Evolutionary conservation across 1,140 invertebrate species (phyloP), one percentile per base, ranked within the genome.

Genomic region (Atta cephalotes): DNA sequence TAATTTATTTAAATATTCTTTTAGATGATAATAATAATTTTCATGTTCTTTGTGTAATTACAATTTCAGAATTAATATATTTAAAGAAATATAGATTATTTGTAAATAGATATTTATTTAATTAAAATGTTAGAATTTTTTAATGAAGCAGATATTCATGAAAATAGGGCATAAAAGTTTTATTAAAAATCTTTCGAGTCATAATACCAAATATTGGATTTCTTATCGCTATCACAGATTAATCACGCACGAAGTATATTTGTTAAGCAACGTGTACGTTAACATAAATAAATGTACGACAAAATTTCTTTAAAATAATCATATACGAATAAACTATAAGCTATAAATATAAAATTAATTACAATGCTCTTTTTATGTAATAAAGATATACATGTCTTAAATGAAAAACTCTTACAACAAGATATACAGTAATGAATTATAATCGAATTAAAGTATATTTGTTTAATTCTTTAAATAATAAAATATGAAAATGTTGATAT

Each of bases 151-250:
- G 10, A 5, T 35, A 56, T 74, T 21, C 3, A 31, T 4, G n/a
- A 53, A 68, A 31, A 2, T 68, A 2, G 2, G 21, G 21, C 12
- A 71, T 58, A 35, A 82, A 72, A 3, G 21, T 60, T 60, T 82
- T 82, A 84, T 76, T 74, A 84, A 58, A 84, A 60, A 84, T 60
- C 56, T 28, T 49, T 60, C 7, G 0, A 35, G 14, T 35, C 5
- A 45, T 45, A 39, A 14, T 81, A 25, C 21, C n/a, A 82, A 82
- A 82, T 84, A 60, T 81, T 71, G 71, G 49, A 49, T 86, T 76
- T 85, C 56, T 87, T 90, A 89, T 28, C 18, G n/a, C 87, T 90
- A 90, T 90, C 89, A 90, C 89, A 90, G 89, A 49, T 71, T 89
- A 89, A 90, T 90, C 88, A 90, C 88, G 35, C 82, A 71, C 56